Evolutionary conservation across 92 coral and sea anemone species (phyloP).

Genomic region (Diadumene lineata): DNA sequence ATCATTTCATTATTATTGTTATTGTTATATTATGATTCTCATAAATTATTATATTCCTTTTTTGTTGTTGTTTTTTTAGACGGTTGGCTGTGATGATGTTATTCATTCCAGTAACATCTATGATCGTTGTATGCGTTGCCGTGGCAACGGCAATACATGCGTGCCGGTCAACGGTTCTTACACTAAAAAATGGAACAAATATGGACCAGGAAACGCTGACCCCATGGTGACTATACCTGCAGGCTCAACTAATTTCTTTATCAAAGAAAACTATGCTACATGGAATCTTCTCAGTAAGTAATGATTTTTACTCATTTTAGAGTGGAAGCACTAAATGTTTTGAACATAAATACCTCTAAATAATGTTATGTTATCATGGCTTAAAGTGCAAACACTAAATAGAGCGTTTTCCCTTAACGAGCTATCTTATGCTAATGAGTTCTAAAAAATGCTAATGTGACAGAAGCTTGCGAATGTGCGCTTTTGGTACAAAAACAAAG

Average conservation of each 20-base stretch:
- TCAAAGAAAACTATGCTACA: slow-evolving; percentile 43
- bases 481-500: too few relatives aligned
- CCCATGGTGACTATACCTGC: slow-evolving; percentile 62
- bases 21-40: too few relatives aligned
- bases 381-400: too few relatives aligned
- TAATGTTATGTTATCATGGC: too few relatives aligned
- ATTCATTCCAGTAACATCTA: slow-evolving; percentile 36
- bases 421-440: too few relatives aligned
- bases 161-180: slow-evolving; percentile 32
- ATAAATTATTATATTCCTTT: neutral
- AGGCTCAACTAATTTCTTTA: slow-evolving; percentile 53
- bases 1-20: too few relatives aligned
- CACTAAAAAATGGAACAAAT: slow-evolving; percentile 46
- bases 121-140: slow-evolving; percentile 83
- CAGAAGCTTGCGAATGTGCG: too few relatives aligned
- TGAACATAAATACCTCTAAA: too few relatives aligned
- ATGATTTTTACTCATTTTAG: too few relatives aligned
- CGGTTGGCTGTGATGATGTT: slow-evolving; percentile 72
- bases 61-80: slow-evolving; percentile 34
- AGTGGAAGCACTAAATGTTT: too few relatives aligned
- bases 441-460: too few relatives aligned
- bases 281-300: slow-evolving; percentile 65
- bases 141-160: slow-evolving; percentile 78
- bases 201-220: slow-evolving; percentile 49
- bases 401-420: too few relatives aligned